phyloP scores from a whole-genome alignment of 2,797 vertebrate species.

The Smutsia temminckii region DNA sequence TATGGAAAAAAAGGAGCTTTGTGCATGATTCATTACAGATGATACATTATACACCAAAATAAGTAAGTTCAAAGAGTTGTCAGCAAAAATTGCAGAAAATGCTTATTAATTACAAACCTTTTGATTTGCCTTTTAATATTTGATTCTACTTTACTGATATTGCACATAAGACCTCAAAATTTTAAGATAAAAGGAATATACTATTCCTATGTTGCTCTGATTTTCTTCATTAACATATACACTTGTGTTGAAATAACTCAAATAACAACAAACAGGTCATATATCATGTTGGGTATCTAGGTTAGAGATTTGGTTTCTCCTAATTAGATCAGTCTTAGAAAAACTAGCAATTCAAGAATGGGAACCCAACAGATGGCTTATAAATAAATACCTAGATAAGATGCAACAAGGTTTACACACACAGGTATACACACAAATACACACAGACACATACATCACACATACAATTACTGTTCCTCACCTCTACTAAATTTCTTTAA shows the following conservation, averaged over 20 bases:
- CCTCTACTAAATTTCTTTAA: background rate
- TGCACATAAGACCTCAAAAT: background rate
- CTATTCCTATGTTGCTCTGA: background rate
- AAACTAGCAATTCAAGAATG: background rate
- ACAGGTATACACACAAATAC: background rate
- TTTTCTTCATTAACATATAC: background rate
- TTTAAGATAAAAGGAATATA: background rate
- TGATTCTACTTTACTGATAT: background rate
- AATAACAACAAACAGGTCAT: background rate
- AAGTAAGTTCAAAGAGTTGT: background rate
- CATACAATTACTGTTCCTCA: background rate
- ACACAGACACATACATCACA: background rate
- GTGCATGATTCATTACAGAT: slow-evolving; percentile 4
- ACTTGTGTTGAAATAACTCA: background rate
- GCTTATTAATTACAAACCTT: background rate
- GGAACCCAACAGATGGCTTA: background rate
- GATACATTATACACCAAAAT: slow-evolving; percentile 1
- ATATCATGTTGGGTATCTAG: background rate
- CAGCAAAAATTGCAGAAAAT: slow-evolving; percentile 14
- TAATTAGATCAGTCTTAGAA: background rate
- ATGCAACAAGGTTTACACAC: background rate
- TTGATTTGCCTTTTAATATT: background rate
- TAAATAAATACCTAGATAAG: background rate
- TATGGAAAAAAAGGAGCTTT: slow-evolving; percentile 4
- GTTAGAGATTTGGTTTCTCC: slow-evolving; percentile 19